Conservation (phyloP, 2,113 vertebrate genomes). For the Tretioscincus oriximinensis region DNA sequence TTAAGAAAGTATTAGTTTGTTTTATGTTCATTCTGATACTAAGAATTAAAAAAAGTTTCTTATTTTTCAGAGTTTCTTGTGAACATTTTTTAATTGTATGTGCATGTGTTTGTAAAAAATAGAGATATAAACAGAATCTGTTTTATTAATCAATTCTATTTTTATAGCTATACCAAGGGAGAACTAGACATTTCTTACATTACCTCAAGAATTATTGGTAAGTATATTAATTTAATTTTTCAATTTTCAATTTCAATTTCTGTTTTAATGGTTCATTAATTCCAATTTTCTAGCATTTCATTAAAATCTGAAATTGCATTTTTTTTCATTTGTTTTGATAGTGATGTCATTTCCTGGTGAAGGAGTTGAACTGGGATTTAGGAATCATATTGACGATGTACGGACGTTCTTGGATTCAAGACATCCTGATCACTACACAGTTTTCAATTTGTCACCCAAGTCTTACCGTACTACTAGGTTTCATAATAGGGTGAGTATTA, state of each 20-base stretch:
- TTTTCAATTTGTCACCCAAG: conserved; percentile 96
- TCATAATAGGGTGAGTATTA: conserved; percentile 95
- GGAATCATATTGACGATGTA: conserved; percentile 98
- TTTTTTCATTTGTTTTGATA: conserved; percentile 42
- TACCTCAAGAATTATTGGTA: conserved; percentile 96
- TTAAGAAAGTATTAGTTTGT: too few relatives aligned
- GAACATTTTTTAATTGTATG: neutral
- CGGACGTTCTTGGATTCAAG: conserved; percentile 93
- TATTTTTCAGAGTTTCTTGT: neutral
- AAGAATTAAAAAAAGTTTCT: neutral
- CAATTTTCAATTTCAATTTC: too few relatives aligned
- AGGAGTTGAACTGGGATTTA: conserved; percentile 89
- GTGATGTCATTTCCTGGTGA: conserved; percentile 99
- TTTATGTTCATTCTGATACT: neutral
- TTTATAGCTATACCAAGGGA: conserved; percentile 92
- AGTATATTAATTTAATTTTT: conserved; percentile 45
- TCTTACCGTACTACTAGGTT: conserved; percentile 97
- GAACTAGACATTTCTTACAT: conserved; percentile 97
- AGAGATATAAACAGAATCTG: neutral
- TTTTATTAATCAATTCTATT: conserved; percentile 27
- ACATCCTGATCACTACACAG: conserved; percentile 96
- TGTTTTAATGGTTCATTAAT: fast-evolving
- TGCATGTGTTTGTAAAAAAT: neutral
- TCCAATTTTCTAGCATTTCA: neutral
- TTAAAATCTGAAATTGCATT: neutral